Percentiles rank a stretch among this genome's conserved stretches.
Conservation (phyloP, 2,888 invertebrate genomes). For the Philhelius pedissequus region DNA sequence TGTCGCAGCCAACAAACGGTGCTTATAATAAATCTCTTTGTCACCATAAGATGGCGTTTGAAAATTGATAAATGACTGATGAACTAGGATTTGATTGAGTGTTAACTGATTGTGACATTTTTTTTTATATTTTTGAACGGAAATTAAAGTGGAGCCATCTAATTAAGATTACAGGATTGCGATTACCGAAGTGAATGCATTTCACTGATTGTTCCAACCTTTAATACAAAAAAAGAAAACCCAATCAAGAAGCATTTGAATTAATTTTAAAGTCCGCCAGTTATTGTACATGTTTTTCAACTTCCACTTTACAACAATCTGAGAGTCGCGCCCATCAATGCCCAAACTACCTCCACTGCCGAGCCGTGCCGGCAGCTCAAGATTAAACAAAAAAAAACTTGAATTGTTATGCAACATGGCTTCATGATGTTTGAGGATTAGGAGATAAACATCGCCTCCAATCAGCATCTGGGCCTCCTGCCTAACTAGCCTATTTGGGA, state of each 20-base stretch:
- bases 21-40: slow-evolving; percentile 5
- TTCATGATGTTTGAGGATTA: slow-evolving; percentile 41
- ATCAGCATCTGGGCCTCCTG: slow-evolving; percentile 42
- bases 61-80: slow-evolving; percentile 7
- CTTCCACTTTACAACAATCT: slow-evolving; percentile 34
- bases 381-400: not conserved
- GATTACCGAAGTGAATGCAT: not conserved
- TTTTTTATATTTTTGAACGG: not conserved
- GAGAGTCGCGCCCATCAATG: slow-evolving; percentile 13
- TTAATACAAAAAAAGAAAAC: slow-evolving; percentile 6
- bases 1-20: not conserved
- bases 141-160: slow-evolving; percentile 2
- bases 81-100: slow-evolving; percentile 16
- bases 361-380: not conserved
- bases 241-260: slow-evolving; percentile 45
- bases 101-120: slow-evolving; percentile 27
- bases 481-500: slow-evolving; percentile 17
- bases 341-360: not conserved
- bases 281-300: slow-evolving; percentile 37
- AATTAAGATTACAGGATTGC: slow-evolving; percentile 14
- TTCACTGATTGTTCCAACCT: not conserved
- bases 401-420: slow-evolving; percentile 44
- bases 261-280: slow-evolving; percentile 10
- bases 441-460: slow-evolving; percentile 52
- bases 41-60: not conserved